Evolutionary conservation across 2,888 invertebrate species (phyloP).

Genomic region (Maniola hyperantus): DNA sequence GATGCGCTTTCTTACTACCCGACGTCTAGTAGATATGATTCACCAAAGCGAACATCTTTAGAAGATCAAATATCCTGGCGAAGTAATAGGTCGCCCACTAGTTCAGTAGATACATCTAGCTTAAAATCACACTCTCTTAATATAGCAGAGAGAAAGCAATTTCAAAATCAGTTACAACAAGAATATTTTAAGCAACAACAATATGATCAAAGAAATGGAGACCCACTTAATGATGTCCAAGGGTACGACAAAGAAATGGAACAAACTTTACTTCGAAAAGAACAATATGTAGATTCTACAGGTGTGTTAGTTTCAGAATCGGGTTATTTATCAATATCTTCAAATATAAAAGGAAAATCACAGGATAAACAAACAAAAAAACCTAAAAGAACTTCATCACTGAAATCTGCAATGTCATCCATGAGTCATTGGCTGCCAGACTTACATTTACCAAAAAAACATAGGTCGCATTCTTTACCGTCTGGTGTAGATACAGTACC

Average conservation of each 20-base stretch:
- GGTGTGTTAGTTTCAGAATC: slow-evolving; percentile 89
- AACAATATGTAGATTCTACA: slow-evolving; percentile 71
- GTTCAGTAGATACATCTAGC: slow-evolving; percentile 82
- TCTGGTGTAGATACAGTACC: slow-evolving; percentile 83
- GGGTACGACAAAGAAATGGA: slow-evolving; percentile 66
- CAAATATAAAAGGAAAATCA: slow-evolving; percentile 82
- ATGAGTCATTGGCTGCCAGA: slow-evolving; percentile 92
- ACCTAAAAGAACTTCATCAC: slow-evolving; percentile 87
- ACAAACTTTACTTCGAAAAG: slow-evolving; percentile 64
- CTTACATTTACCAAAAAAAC: slow-evolving; percentile 88
- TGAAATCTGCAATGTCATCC: slow-evolving; percentile 91
- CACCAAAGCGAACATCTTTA: slow-evolving; percentile 79
- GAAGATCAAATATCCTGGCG: slow-evolving; percentile 85
- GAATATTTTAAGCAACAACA: slow-evolving; percentile 81
- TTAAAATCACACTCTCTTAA: slow-evolving; percentile 83
- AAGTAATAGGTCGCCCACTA: slow-evolving; percentile 84
- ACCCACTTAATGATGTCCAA: slow-evolving; percentile 66
- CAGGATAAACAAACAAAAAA: slow-evolving; percentile 85
- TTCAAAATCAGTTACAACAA: slow-evolving; percentile 80
- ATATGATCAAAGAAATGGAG: slow-evolving; percentile 78
- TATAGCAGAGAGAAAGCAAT: slow-evolving; percentile 80
- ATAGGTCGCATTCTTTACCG: slow-evolving; percentile 92
- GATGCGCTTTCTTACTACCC: slow-evolving; percentile 93
- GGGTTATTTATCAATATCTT: slow-evolving; percentile 89
- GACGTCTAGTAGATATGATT: slow-evolving; percentile 85